Conservation (phyloP, 2,888 invertebrate species). For the Heliconius sara region DNA sequence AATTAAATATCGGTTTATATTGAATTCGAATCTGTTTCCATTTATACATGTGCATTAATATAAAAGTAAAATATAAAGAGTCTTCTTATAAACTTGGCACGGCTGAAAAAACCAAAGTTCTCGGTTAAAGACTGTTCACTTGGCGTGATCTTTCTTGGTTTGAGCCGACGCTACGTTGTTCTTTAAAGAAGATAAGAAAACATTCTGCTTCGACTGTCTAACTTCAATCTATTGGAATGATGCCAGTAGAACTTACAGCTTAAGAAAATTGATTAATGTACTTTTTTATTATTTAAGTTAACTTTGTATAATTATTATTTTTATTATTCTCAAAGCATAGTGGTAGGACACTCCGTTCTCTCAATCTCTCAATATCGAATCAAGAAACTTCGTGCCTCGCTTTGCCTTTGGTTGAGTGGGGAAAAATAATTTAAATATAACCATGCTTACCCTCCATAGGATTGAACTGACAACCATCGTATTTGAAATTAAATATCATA, state of each 20-base stretch:
- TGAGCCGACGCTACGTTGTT: slow-evolving; percentile 39
- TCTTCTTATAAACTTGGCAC: neutral
- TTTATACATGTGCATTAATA: too few species aligned
- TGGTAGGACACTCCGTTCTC: too few species aligned
- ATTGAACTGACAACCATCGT: neutral
- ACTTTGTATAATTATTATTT: neutral
- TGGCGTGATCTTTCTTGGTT: slow-evolving; percentile 32
- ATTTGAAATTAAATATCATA: neutral
- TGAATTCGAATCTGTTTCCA: neutral
- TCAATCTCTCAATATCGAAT: too few species aligned
- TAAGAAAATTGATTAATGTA: slow-evolving; percentile 34
- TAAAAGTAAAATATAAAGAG: too few species aligned
- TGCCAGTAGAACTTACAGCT: slow-evolving; percentile 45
- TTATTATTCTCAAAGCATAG: too few species aligned
- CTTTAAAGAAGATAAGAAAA: slow-evolving; percentile 42
- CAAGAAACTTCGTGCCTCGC: too few species aligned
- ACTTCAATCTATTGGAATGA: slow-evolving; percentile 45
- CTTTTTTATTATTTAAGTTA: slow-evolving; percentile 40
- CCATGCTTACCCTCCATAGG: too few species aligned
- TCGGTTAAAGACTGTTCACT: slow-evolving; percentile 3
- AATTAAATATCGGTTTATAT: neutral
- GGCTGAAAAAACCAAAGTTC: neutral
- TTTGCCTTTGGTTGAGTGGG: too few species aligned
- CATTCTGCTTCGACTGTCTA: slow-evolving; percentile 39
- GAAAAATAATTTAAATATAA: too few species aligned